Percentiles rank a stretch among this genome's conserved stretches.
Evolutionary conservation across 2,888 invertebrate genomes (phyloP).

Genomic region (Eucriotettix oculatus): DNA sequence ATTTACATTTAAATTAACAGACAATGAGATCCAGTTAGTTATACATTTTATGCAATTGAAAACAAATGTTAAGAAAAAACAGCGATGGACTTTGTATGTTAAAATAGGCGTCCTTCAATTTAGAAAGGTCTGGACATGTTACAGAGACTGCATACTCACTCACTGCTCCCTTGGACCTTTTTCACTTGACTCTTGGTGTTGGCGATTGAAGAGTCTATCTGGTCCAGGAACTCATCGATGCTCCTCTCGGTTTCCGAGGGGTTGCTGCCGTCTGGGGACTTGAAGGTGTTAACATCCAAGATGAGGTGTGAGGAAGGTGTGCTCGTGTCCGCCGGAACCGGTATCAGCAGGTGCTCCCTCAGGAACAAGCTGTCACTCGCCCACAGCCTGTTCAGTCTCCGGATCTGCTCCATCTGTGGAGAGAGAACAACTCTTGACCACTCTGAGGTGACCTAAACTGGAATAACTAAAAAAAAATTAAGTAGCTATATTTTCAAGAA

Average conservation of each 20-base stretch:
- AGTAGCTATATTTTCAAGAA: too few relatives aligned
- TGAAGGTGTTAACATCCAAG: slow-evolving; percentile 13
- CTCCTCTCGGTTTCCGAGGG: slow-evolving; percentile 35
- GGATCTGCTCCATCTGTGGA: slow-evolving; percentile 82
- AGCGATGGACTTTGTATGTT: background rate
- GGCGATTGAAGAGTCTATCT: slow-evolving; percentile 71
- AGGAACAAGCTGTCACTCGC: slow-evolving; percentile 87
- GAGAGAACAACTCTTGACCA: too few relatives aligned
- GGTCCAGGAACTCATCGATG: slow-evolving; percentile 63
- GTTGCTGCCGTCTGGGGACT: slow-evolving; percentile 3
- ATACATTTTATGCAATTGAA: background rate
- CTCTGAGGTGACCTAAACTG: too few relatives aligned
- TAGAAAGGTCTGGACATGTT: background rate
- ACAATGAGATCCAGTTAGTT: too few relatives aligned
- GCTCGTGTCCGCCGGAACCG: slow-evolving; percentile 45
- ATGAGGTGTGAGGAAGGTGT: slow-evolving; percentile 13
- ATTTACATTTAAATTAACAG: too few relatives aligned
- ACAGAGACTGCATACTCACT: slow-evolving; percentile 41
- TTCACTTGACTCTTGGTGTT: slow-evolving; percentile 69
- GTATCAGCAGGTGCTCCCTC: slow-evolving; percentile 74
- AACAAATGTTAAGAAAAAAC: background rate
- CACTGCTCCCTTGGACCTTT: slow-evolving; percentile 60
- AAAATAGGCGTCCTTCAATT: too few relatives aligned
- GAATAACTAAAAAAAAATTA: too few relatives aligned
- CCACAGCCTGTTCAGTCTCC: slow-evolving; percentile 79